A percentile compares a stretch with the other conserved stretches of the same genome.
These are phyloP conservation scores for Euclidia mi DNA, from an alignment of 2,888 invertebrate genomes.

Conservation along the genomic window DNA sequence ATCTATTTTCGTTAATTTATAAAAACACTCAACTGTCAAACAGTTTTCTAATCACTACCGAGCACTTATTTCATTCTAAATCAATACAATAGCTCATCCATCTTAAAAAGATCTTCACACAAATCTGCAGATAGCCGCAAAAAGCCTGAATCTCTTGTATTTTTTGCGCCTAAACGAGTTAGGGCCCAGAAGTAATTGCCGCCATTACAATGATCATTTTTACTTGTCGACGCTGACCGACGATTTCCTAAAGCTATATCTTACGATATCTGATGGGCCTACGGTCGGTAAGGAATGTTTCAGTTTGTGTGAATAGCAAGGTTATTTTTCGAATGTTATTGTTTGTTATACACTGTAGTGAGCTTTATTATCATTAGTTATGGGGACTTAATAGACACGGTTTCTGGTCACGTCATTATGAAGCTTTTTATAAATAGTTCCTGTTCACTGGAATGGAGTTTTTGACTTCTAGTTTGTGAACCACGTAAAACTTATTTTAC, in stretches of 20 bases:
- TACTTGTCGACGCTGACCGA: conserved; percentile 40
- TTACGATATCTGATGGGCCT: conserved; percentile 34
- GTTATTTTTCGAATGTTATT: neutral
- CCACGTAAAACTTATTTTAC: too few relatives aligned
- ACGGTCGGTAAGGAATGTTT: conserved; percentile 12
- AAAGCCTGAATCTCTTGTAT: conserved; percentile 16
- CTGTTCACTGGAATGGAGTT: too few relatives aligned
- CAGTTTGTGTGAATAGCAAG: neutral
- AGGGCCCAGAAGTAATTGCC: conserved; percentile 31
- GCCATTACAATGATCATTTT: conserved; percentile 44
- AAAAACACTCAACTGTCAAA: too few relatives aligned
- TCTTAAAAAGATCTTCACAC: conserved; percentile 20
- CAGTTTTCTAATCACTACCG: neutral
- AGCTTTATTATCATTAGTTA: too few relatives aligned
- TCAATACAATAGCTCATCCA: conserved; percentile 42
- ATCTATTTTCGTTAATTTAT: too few relatives aligned
- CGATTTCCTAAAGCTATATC: conserved; percentile 38
- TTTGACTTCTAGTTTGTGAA: too few relatives aligned
- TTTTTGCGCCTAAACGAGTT: conserved; percentile 17
- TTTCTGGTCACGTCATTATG: too few relatives aligned
- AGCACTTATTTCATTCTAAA: conserved; percentile 11
- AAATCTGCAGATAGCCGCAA: conserved; percentile 20
- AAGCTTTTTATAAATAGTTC: too few relatives aligned
- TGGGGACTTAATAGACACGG: too few relatives aligned
- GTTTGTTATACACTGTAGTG: neutral